Conservation (phyloP, 2,113 vertebrate genomes). For the Pteruthius melanotis region DNA sequence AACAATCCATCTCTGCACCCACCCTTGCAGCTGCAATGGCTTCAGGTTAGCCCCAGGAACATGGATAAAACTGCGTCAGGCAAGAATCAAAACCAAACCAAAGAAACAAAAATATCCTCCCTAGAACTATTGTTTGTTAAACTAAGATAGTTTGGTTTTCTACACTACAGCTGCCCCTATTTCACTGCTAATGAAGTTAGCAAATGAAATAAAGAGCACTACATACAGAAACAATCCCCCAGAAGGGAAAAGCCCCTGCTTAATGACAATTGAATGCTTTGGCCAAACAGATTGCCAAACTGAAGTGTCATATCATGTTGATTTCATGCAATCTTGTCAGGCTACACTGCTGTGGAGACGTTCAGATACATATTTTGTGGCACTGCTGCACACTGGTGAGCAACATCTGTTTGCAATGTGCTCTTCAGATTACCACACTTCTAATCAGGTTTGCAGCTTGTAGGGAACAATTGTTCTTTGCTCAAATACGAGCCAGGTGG, state of each 20-base stretch:
- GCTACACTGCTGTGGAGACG: neutral
- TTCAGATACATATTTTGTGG: neutral
- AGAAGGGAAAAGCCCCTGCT: neutral
- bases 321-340: constrained; percentile 11
- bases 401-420: constrained; percentile 58
- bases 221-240: neutral
- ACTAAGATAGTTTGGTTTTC: neutral
- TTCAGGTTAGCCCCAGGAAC: neutral
- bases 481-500: constrained; percentile 61
- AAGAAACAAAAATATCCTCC: neutral
- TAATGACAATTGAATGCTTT: neutral
- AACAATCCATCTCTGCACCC: neutral
- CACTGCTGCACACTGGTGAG: neutral
- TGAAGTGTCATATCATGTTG: neutral
- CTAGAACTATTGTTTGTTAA: accelerated
- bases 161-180: neutral
- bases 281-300: neutral
- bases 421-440: constrained; percentile 59
- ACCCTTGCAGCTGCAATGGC: neutral
- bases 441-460: constrained; percentile 66
- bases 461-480: constrained; percentile 52
- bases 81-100: neutral
- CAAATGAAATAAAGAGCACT: neutral
- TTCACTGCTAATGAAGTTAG: neutral
- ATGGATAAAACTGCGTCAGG: neutral